Evolutionary conservation across 2,797 vertebrate genomes (phyloP), one percentile per base, ranked within the genome.

Genomic region (Thaleichthys pacificus): DNA sequence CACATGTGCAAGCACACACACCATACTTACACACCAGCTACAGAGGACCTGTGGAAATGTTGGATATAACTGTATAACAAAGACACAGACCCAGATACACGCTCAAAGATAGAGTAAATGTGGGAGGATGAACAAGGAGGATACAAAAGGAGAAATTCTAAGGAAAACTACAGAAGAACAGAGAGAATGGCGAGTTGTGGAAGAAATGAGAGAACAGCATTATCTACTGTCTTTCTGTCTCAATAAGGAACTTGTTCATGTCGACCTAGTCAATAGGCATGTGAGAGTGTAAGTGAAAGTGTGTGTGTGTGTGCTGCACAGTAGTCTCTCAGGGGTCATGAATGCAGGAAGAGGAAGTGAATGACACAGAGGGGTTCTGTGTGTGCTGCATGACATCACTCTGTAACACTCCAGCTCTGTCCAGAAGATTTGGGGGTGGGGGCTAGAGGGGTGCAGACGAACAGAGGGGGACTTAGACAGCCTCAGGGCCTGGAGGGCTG

Each of bases 221-320:
- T 61, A 65, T 65, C 72, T 85, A 76, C 84, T 80, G 77, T 85
- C 90, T 87, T 88, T 83, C 80, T 80, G 81, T 85, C 89, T 93
- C 91, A 94, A 91, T 91, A 91, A 93, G 86, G 88, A 86, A 68
- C 87, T 80, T 94, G 92, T 94, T 94, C 87, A 79, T 79, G 86
- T 81, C 69, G 70, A 75, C 63, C 73, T 77, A 66, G 91, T 95
- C 93, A 95, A 95, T 93, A 86, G 93, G 12, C 24, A 28, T 61
- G 60, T 61, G 21, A 22, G 60, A 28, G 60, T 61, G 60, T 26
- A 3, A 24, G 60, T 24, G 58, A 22, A 14, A 22, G 58, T 24
- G 21, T 61, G 60, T 26, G 60, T 61, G 60, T 26, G 58, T 26
- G 57, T 24, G 57, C 22, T 21, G 12, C 7, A 26, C 75, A 74